Evolutionary conservation across 2,113 vertebrate species (phyloP).

Genomic region (Cynoglossus semilaevis): DNA sequence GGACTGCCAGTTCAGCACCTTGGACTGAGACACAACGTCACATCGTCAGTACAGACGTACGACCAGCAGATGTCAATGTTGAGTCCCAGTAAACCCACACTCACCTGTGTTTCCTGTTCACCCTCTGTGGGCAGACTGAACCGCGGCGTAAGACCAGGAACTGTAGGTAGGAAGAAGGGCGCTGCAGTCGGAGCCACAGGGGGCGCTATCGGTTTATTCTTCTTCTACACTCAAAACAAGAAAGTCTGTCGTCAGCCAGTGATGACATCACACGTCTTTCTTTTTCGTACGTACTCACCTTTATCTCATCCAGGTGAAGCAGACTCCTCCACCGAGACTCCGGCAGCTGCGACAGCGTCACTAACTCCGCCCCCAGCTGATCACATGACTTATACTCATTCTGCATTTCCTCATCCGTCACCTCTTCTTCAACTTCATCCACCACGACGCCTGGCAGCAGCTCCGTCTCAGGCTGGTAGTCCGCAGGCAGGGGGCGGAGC

Average conservation of each 20-base stretch:
- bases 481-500: slow-evolving; percentile 86
- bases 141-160: slow-evolving; percentile 87
- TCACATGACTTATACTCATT: slow-evolving; percentile 84
- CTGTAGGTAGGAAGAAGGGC: slow-evolving; percentile 93
- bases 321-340: slow-evolving; percentile 96
- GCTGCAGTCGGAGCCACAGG: slow-evolving; percentile 84
- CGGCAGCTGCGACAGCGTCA: slow-evolving; percentile 87
- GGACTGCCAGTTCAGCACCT: slow-evolving; percentile 81
- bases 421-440: slow-evolving; percentile 57
- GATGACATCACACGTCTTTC: neutral
- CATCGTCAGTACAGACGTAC: neutral
- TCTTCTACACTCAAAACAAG: slow-evolving; percentile 75
- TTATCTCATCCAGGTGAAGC: slow-evolving; percentile 88
- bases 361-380: slow-evolving; percentile 83
- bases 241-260: neutral
- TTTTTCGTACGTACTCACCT: too few relatives aligned
- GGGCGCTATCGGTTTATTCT: slow-evolving; percentile 87
- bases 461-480: slow-evolving; percentile 83
- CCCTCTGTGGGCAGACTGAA: slow-evolving; percentile 67
- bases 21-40: slow-evolving; percentile 78
- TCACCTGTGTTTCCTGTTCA: slow-evolving; percentile 32
- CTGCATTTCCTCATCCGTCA: slow-evolving; percentile 66
- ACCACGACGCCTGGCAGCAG: slow-evolving; percentile 78
- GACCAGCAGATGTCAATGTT: too few relatives aligned
- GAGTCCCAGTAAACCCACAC: too few relatives aligned